Evolutionary conservation across 2,888 invertebrate species (phyloP), one percentile per base, ranked within the genome.

Genomic region (Leptogaster cylindrica): DNA sequence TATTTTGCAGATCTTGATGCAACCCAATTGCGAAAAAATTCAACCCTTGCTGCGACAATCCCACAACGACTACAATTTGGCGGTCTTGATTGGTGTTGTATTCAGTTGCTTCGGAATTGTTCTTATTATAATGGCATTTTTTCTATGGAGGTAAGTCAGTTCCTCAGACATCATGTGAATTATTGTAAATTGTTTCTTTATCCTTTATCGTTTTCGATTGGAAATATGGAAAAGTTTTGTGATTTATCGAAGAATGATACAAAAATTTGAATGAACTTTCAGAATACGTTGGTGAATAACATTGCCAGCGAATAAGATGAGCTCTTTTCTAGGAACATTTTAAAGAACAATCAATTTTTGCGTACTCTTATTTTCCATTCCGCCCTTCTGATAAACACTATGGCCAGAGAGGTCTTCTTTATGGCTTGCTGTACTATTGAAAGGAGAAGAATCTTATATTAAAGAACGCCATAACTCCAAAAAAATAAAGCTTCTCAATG

Each of bases 41-140:
- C 84, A 85, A 74, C 83, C 85, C 63, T 80, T 84, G 73, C 81
- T 85, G 77, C 83, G 84, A 68, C 84, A 84, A 73, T 84, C 85
- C 69, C 84, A 84, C 72, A 84, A 84, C 74, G 87, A 88, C 75
- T 83, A 90, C 74, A 88, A 87, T 78, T 85, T 88, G 71, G 88
- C 89, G 65, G 86, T 90, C 76, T 82, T 90, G 73, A 88, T 88
- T 70, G 89, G 89, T 67, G 85, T 88, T 75, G 83, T 89, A 70
- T 89, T 89, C 79, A 89, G 88, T 73, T 84, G 86, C 71, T 85
- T 89, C 73, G 88, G 89, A 69, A 84, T 90, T 68, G 81, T 89
- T 73, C 82, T 90, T 71, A 87, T 88, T 72, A 84, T 89, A 71
- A 83, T 88, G 75, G 87, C 88, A 64, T 87, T 90, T 78, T 82